Base-by-base conservation (phyloP, 2,888 invertebrate genomes). In the Liposcelis brunnea region DNA sequence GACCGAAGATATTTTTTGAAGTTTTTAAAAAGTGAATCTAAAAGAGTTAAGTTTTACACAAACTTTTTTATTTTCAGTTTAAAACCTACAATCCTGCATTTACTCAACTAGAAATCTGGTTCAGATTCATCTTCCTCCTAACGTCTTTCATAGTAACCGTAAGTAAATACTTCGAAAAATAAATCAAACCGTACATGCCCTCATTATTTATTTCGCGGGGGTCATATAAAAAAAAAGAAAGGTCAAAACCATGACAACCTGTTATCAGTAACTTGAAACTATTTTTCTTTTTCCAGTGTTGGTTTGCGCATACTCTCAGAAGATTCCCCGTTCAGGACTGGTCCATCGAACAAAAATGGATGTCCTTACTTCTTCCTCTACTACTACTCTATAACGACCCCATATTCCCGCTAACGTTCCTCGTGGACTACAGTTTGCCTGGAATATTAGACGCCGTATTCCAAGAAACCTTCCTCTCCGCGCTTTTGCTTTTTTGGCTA, bases 301-400 rank as follows among this genome's bases (percentile, higher is more conserved):
- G 90, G 83, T 94, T 90, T 63, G 84, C 85, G 32, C 85, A 90
- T 63, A 77, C 82, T 0, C 67, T 97, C 52, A 71, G 89, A 53
- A 85, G 82, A 59, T 95, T 87, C 64, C 77, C 84, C 0, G 70
- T 87, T 36, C 75, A 80, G 54, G 91, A 94, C 62, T 97, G 94
- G 95, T 90, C 94, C 1, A 89, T 94, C 56, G 97, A 97, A 63
- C 95, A 97, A 61, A 90, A 86, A 62, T 97, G 95, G 95, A 76
- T 94, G 62, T 83, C 89, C 1, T 65, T 86, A 33, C 69, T 95
- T 45, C 66, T 95, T 53, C 91, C 93, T 1, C 65, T 91, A 18
- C 68, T 95, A 10, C 69, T 95, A 52, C 72, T 93, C 14, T 94
- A 91, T 58, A 84, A 97, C 63, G 90, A 95, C 73, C 95, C 95